phyloP scores from a whole-genome alignment of 2,888 invertebrate genomes.

The Phasia obesa region DNA sequence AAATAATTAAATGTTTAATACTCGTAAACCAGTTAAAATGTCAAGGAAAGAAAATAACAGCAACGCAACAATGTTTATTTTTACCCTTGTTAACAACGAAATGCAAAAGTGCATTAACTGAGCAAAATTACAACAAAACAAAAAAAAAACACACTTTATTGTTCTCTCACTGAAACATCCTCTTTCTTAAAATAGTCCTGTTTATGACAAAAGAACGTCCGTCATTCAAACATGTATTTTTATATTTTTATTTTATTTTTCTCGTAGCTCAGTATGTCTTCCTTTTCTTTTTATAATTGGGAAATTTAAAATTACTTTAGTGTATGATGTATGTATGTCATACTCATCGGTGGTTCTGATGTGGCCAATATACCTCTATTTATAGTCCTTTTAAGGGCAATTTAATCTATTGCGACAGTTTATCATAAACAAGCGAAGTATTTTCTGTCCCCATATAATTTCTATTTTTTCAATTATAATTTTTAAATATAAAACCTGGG shows the following conservation, averaged over 20 bases:
- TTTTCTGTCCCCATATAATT: too few species aligned
- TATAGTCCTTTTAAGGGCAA: too few species aligned
- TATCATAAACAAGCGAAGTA: neutral
- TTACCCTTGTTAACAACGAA: neutral
- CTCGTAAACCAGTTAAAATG: too few species aligned
- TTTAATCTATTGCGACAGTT: neutral
- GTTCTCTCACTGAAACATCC: constrained; percentile 2
- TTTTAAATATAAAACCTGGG: too few species aligned
- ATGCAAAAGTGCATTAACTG: neutral
- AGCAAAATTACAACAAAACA: neutral
- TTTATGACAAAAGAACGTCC: constrained; percentile 16
- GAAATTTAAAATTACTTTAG: constrained; percentile 31
- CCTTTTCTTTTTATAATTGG: neutral
- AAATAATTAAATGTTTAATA: too few species aligned
- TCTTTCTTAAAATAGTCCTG: constrained; percentile 20
- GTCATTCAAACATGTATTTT: constrained; percentile 12
- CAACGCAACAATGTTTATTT: neutral
- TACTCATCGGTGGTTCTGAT: constrained; percentile 6
- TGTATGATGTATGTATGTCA: neutral
- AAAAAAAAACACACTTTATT: neutral
- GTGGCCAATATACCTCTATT: neutral
- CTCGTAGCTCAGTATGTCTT: neutral
- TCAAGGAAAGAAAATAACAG: neutral
- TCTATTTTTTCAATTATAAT: too few species aligned
- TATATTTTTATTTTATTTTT: neutral